A percentile compares a stretch with the other conserved stretches of the same genome.
These are phyloP conservation scores for Atrichornis clamosus DNA, from an alignment of 2,113 vertebrate species.

Conservation along the genomic window DNA sequence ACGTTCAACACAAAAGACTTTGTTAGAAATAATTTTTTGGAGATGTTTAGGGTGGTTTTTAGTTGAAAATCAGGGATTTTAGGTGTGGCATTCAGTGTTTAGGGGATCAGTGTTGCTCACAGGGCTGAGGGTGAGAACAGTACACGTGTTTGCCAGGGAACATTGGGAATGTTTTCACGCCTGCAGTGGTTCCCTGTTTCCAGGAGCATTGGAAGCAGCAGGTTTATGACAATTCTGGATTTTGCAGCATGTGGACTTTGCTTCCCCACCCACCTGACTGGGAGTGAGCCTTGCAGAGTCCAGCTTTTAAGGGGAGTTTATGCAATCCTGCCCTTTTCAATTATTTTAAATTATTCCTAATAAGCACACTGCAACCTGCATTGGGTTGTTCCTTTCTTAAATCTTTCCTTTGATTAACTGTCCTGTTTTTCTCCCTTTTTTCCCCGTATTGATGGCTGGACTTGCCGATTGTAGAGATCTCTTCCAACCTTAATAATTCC, in stretches of 20 bases:
- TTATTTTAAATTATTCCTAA: not conserved
- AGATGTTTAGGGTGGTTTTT: not conserved
- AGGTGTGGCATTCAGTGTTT: not conserved
- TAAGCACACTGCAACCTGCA: not conserved
- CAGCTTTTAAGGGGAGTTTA: not conserved
- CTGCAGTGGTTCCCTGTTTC: not conserved
- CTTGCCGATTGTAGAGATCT: not conserved
- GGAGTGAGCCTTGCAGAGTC: fast-evolving
- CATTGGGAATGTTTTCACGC: not conserved
- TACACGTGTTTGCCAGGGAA: fast-evolving
- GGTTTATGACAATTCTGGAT: not conserved
- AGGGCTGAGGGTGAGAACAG: not conserved
- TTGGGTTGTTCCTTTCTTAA: not conserved
- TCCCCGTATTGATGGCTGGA: fast-evolving
- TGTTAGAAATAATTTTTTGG: not conserved
- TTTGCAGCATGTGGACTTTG: not conserved
- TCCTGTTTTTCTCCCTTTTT: fast-evolving
- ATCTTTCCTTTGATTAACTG: not conserved
- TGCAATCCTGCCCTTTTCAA: not conserved
- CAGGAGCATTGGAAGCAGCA: not conserved
- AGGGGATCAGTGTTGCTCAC: not conserved
- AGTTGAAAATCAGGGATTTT: not conserved
- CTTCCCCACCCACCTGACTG: not conserved
- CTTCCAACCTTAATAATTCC: not conserved
- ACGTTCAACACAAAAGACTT: not conserved